phyloP scores from a whole-genome alignment of 2,888 invertebrate species.

The Amiota mariae region DNA sequence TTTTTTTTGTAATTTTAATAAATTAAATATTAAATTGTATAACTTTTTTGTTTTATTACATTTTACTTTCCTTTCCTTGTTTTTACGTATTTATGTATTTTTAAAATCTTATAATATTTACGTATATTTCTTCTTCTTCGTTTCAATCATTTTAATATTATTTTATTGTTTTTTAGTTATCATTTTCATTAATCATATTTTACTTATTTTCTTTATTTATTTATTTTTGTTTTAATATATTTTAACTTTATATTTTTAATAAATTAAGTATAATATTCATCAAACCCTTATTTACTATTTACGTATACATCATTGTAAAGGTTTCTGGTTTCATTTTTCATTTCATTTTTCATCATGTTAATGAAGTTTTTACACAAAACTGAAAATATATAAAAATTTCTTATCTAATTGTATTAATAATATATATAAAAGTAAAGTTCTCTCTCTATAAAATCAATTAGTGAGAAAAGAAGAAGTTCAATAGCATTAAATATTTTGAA shows the following conservation, averaged over 20 bases:
- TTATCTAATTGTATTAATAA: too few relatives aligned
- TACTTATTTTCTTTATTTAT: neutral
- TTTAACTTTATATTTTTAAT: constrained; percentile 47
- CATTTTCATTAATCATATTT: constrained; percentile 38
- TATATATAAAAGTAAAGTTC: too few relatives aligned
- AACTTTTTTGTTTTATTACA: constrained; percentile 33
- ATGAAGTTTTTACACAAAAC: constrained; percentile 16
- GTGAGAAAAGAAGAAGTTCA: too few relatives aligned
- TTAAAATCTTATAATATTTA: constrained; percentile 25
- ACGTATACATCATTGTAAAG: constrained; percentile 74
- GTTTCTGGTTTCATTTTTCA: constrained; percentile 47
- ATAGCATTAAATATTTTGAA: too few relatives aligned
- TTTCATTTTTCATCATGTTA: neutral
- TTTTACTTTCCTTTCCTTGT: constrained; percentile 42
- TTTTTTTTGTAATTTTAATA: neutral
- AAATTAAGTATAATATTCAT: constrained; percentile 25
- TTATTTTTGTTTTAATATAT: constrained; percentile 42
- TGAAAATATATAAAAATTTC: too few relatives aligned
- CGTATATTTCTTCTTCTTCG: too few relatives aligned
- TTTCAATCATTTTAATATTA: constrained; percentile 38
- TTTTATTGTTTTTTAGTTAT: constrained; percentile 54
- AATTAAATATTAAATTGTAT: too few relatives aligned
- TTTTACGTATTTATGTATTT: constrained; percentile 43
- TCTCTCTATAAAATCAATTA: too few relatives aligned
- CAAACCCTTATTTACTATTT: constrained; percentile 68